Base-by-base conservation (phyloP, 2,888 invertebrate species). In the Caenorhabditis sinica region DNA sequence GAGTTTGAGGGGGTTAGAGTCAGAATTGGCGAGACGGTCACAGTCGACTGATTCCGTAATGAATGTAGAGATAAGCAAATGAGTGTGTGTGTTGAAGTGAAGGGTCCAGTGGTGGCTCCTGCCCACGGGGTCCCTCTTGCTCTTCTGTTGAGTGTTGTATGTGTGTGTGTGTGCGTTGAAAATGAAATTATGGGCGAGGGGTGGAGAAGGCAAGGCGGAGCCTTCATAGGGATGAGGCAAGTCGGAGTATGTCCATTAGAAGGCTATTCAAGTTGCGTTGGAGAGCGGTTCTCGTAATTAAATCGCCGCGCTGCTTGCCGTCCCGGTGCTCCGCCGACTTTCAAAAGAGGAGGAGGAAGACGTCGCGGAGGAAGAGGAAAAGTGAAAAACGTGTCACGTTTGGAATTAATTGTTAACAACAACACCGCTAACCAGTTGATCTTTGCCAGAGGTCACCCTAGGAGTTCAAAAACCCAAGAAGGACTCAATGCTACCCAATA, bases 241-340 rank as follows among this genome's bases (percentile, higher is more conserved):
- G 63, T 30, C 65, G 51, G 76, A 77, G 74, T 72, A 84, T 84
- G 81, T 82, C 85, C 82, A 85, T 85, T 85, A 85, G 85, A 85
- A 82, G 82, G 77, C 85, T 81, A 82, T 85, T 85, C 85, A 85
- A 82, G 85, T 85, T 82, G 82, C 76, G 81, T 84, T 80, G 77
- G 72, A 81, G 73, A 80, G 81, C 81, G 73, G 81, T 82, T 85
- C 77, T 82, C 85, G 81, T 82, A 85, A 85, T 75, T 82, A 85
- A 85, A 85, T 85, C 82, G 82, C 80, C 84, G 80, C 79, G 75
- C 79, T 65, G 75, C 79, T 65, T 71, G 72, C 65, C 72, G 82
- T 72, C 80, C 72, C 80, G 80, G 80, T 80, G 80, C 80, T 72
- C 71, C 60, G 68, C n/a, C 45, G 56, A 71, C 65, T 79, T 72